Evolutionary conservation across 2,113 vertebrate genomes (phyloP), one percentile per base, ranked within the genome.

Genomic region (Prionailurus viverrinus): DNA sequence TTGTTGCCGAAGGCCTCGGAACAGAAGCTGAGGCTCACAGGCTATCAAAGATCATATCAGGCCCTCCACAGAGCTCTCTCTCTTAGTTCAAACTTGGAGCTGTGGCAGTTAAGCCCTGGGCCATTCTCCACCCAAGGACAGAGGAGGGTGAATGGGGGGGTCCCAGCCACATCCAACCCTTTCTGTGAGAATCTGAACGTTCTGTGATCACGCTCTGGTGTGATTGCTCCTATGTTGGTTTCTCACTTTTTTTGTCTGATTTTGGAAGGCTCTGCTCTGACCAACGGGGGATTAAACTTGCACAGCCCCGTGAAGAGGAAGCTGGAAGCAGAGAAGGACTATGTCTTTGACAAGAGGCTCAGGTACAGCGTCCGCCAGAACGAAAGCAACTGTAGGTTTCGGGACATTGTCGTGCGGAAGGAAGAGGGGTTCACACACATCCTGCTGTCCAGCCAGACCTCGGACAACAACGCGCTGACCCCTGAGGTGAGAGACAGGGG

Each of bases 391-490:
- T 99, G 99, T 98, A 99, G 99, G 63, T 99, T 99, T 98, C 99
- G 99, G 91, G 99, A 99, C 99, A 99, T 99, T n/a, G 99, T 99
- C 3, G 99, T 99, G 92, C 98, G 99, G 97, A 99, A 99, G 98
- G 99, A 99, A 98, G 99, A 99, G 58, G 99, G 99, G 51, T 99
- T 99, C 99, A 99, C 99, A 1, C 99, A 99, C 53, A 99, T 99
- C 91, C 98, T 99, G 96, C 99, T 99, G 53, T 99, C 99, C 0
- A 99, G 99, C 98, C 99, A 99, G 98, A 99, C 99, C 21, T 99
- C 99, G 6, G 99, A 99, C 98, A 99, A 99, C 99, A 99, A 99
- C 91, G 99, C 99, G 31, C 98, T 99, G 97, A 99, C 99, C 6
- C 99, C 99, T 63, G 99, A 99, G 99, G 99, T 99, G 99, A 99